A percentile compares a stretch with the other conserved stretches of the same genome.
Conservation (phyloP, 2,113 vertebrate species). For the Cavia aperea region DNA sequence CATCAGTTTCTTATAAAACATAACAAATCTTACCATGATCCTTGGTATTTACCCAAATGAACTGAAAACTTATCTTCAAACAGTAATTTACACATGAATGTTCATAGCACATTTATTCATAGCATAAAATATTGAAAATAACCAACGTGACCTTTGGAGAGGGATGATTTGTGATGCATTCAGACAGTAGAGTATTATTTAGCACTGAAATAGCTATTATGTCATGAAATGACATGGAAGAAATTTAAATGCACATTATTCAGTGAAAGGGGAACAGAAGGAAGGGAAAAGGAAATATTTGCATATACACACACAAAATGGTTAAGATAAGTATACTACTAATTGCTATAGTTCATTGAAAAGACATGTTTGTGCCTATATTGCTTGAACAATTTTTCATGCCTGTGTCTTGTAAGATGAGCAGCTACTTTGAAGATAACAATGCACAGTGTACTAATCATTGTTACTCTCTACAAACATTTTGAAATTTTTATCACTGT, state of each 20-base stretch:
- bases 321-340: no score
- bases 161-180: background rate
- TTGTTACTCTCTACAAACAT: no score
- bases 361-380: no score
- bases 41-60: background rate
- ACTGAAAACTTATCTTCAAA: background rate
- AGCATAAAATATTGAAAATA: background rate
- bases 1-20: background rate
- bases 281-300: no score
- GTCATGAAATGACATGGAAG: background rate
- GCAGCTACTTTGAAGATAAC: no score
- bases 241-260: background rate
- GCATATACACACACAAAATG: no score
- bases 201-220: background rate
- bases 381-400: no score
- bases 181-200: background rate
- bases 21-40: background rate
- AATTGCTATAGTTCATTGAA: no score
- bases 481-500: no score
- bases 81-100: background rate
- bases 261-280: background rate
- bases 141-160: background rate
- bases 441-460: no score
- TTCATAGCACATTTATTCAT: background rate
- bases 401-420: no score